Base-by-base conservation (phyloP, 2,113 vertebrate species). In the Gobiocypris rarus region DNA sequence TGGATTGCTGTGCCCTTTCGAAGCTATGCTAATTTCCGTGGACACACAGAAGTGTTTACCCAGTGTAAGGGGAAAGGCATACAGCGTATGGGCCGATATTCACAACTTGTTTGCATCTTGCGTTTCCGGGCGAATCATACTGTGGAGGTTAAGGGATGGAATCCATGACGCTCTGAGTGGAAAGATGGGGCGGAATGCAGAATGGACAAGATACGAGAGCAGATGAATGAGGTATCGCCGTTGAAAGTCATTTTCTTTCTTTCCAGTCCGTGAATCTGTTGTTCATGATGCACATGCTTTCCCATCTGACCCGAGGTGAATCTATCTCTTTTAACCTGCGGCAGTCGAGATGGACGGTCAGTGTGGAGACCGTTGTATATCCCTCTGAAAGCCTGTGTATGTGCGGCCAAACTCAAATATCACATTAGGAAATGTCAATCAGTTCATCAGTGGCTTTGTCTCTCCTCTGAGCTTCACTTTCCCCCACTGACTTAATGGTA, bases 381-480 rank as follows among this genome's bases (percentile, higher is more conserved):
- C 89, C 75, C 85, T 74, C 83, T 88, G 69, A 89, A 91, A 89
- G 88, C 88, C 6, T 61, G 50, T 75, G 85, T 88, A 22, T 50
- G 89, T 75, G 76, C 59, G 75, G 83, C 85, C 90, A 81, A 86
- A 92, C 88, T 89, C 83, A 45, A 86, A 83, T 90, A 91, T 91
- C 86, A 85, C 83, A 83, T 88, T 88, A 92, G 76, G 87, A 84
- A 84, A 94, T 93, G 92, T 91, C 92, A 91, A 86, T 92, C 91
- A 90, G 91, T 91, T 90, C 87, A 90, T 92, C 88, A 82, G 86
- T n/a, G 70, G 77, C 82, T 87, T 91, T 89, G 88, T 90, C 88
- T 89, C 86, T 89, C 86, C 87, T 87, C 88, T 9, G 89, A 89
- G 86, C 85, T 88, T 87, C 91, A 87, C 91, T 88, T 91, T 85